Percentiles rank a stretch among this genome's conserved stretches.
Evolutionary conservation across 2,113 vertebrate species (phyloP).

Genomic region (Cyphomyrus plagiostoma): DNA sequence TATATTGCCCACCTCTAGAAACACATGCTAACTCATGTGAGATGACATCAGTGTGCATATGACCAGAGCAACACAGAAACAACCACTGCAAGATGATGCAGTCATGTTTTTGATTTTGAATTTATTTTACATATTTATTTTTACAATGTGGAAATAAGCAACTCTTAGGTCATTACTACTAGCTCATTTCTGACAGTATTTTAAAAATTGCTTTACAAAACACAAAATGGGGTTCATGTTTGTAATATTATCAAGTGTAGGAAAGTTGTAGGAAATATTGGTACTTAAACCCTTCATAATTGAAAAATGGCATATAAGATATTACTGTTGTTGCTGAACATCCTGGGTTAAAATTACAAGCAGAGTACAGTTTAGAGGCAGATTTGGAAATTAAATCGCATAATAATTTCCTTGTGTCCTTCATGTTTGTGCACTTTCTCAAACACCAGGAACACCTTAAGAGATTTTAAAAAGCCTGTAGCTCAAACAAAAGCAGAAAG

Average conservation of each 20-base stretch:
- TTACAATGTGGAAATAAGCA: no score
- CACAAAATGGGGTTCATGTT: not conserved
- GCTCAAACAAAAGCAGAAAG: not conserved
- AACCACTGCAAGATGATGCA: no score
- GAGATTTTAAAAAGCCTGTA: not conserved
- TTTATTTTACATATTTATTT: no score
- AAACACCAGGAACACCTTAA: not conserved
- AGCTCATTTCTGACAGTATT: not conserved
- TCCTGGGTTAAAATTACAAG: not conserved
- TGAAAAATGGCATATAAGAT: not conserved
- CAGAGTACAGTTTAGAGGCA: not conserved
- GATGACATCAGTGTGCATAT: no score
- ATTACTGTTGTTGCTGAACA: not conserved
- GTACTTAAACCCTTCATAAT: not conserved
- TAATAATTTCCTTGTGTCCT: not conserved
- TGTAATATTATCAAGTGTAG: not conserved
- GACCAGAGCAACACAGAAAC: no score
- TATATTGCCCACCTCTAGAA: not conserved
- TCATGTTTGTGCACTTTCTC: not conserved
- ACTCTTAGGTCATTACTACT: no score
- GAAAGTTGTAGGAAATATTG: not conserved
- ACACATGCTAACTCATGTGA: no score
- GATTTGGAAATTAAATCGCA: not conserved
- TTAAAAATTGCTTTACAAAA: not conserved
- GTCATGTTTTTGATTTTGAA: no score